Conservation (phyloP, 1,140 invertebrate species). For the Drosophila fuyamai region DNA sequence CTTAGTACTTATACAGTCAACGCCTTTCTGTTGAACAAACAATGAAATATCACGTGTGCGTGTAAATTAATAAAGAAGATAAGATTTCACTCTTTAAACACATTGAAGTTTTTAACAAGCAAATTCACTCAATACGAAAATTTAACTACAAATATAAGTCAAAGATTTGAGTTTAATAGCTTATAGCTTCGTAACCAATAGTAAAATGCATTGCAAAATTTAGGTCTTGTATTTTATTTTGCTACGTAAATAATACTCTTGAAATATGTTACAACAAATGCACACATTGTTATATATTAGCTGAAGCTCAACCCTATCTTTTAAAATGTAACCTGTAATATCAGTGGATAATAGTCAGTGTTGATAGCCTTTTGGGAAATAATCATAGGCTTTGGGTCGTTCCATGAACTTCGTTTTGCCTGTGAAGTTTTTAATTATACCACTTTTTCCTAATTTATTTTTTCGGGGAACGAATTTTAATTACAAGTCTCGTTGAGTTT, state of each 20-base stretch:
- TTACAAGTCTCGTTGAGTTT: constrained; percentile 28
- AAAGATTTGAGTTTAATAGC: too few relatives aligned
- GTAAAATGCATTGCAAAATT: too few relatives aligned
- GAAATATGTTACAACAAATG: too few relatives aligned
- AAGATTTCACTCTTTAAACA: constrained; percentile 23
- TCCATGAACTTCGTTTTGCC: not conserved
- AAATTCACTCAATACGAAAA: not conserved
- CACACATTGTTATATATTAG: too few relatives aligned
- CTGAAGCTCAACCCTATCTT: too few relatives aligned
- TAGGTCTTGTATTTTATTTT: too few relatives aligned
- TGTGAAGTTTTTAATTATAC: constrained; percentile 40
- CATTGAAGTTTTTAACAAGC: not conserved
- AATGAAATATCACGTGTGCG: constrained; percentile 24
- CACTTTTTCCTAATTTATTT: constrained; percentile 8
- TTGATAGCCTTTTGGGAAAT: not conserved
- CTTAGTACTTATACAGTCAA: constrained; percentile 58
- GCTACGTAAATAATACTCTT: too few relatives aligned
- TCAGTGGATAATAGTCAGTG: not conserved
- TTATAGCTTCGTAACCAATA: too few relatives aligned
- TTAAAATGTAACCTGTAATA: not conserved
- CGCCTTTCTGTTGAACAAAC: constrained; percentile 56
- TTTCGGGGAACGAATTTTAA: constrained; percentile 18
- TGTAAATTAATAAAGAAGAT: constrained; percentile 32
- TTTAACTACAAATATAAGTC: too few relatives aligned
- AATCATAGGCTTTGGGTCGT: not conserved